Base-by-base conservation (phyloP, 2,113 vertebrate genomes). In the Lonchura striata region DNA sequence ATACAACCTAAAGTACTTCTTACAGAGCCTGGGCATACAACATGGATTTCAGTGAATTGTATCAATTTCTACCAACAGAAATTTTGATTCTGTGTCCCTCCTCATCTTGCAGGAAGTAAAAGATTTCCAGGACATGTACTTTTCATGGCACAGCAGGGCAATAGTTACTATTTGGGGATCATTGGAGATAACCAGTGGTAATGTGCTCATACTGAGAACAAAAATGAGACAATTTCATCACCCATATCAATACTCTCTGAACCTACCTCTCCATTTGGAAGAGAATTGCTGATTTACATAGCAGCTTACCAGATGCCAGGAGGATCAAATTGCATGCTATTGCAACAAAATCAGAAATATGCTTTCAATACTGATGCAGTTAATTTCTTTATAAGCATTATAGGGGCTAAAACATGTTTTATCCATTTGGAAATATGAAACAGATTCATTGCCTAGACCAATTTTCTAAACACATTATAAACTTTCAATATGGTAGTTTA, bases 381-480 rank as follows among this genome's bases (percentile, higher is more conserved):
- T 93, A 85, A 95, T 92, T 86, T 95, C 84, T 93, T 86, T 66
- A 16, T 74, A 86, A 92, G 49, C 59, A 86, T 94, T 92, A 63
- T 18, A 90, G 46, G 42, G 77, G 37, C 65, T 89, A 83, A 89
- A 92, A 59, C 30, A 57, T 41, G n/a, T 69, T 96, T 88, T 70
- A 72, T 84, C 83, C 79, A 52, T 88, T 92, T 90, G 57, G 82
- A 92, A 90, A 85, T 92, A 78, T 13, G 74, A 92, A 96, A 65
- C 50, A 76, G 57, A 86, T 71, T 69, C 60, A 84, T 61, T 82
- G 50, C 35, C 35, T 81, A 66, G 79, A 56, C 64, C 86, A 86
- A 86, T 95, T 92, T 88, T 90, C 86, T 93, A 96, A 94, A 91
- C 33, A 72, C 47, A 94, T 93, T 92, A 86, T 39, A 85, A 88